Evolutionary conservation across 2,113 vertebrate genomes (phyloP).

Genomic region (Murina feae): DNA sequence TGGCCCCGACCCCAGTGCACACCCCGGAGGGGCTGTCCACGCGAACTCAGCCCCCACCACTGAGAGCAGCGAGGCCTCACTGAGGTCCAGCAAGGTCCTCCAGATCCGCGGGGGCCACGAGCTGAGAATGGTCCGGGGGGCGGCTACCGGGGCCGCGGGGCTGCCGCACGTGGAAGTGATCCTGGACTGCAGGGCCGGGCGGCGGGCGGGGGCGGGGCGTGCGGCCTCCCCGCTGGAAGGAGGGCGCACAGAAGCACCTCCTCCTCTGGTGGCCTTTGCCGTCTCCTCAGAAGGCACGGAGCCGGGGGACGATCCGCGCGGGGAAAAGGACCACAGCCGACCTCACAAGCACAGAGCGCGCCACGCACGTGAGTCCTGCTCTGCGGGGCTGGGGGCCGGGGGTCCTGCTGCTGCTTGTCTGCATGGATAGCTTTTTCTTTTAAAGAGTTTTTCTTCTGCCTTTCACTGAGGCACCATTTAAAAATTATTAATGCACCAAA

Average conservation of each 20-base stretch:
- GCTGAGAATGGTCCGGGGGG: constrained; percentile 77
- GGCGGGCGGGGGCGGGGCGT: constrained; percentile 79
- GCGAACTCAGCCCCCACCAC: constrained; percentile 55
- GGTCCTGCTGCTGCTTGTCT: background rate
- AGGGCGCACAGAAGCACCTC: constrained; percentile 87
- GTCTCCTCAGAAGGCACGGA: constrained; percentile 87
- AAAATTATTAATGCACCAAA: background rate
- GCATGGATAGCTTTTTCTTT: background rate
- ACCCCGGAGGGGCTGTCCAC: background rate
- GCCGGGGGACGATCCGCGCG: constrained; percentile 85
- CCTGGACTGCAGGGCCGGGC: constrained; percentile 82
- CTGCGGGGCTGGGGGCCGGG: background rate
- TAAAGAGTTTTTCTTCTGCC: background rate
- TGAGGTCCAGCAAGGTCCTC: constrained; percentile 77
- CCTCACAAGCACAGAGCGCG: constrained; percentile 93
- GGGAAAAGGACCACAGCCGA: constrained; percentile 86
- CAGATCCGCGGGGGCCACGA: constrained; percentile 77
- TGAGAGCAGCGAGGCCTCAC: constrained; percentile 63
- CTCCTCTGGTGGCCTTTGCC: constrained; percentile 89
- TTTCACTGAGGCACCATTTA: background rate
- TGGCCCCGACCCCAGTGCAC: constrained; percentile 61
- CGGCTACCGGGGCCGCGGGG: constrained; percentile 64
- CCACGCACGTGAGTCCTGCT: constrained; percentile 93
- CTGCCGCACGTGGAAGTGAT: constrained; percentile 87
- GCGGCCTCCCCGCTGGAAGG: constrained; percentile 89